Percentiles rank a stretch among this genome's conserved stretches.
phyloP scores from a whole-genome alignment of 1,140 invertebrate species.

The Araneus ventricosus region DNA sequence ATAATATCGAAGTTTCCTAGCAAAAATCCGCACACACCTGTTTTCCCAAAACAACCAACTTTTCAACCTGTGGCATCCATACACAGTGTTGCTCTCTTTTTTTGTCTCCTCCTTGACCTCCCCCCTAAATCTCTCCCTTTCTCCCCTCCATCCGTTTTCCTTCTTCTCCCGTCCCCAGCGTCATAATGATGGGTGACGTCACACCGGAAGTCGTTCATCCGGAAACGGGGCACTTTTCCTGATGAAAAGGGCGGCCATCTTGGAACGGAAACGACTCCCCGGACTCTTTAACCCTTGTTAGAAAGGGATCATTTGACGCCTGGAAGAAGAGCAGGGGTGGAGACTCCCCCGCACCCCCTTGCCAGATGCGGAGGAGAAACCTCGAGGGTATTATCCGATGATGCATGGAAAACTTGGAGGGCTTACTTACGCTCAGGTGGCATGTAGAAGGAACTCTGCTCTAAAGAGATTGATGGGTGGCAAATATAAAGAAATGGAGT shows the following conservation, averaged over 20 bases:
- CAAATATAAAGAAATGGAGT: neutral
- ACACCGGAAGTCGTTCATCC: conserved; percentile 71
- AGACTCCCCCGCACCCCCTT: neutral
- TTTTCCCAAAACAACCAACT: neutral
- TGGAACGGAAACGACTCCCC: conserved; percentile 35
- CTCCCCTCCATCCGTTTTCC: neutral
- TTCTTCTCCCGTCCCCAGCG: neutral
- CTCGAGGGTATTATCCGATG: conserved; percentile 31
- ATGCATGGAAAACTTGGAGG: conserved; percentile 9
- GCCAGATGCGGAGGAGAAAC: conserved; percentile 2
- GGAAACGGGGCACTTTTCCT: conserved; percentile 69
- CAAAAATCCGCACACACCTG: neutral
- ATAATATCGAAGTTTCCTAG: too few relatives aligned
- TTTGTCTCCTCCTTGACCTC: neutral
- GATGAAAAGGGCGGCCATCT: conserved; percentile 68
- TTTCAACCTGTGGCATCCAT: conserved; percentile 33
- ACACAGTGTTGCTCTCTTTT: neutral
- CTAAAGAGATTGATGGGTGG: neutral
- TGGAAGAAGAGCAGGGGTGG: neutral
- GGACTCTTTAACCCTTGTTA: conserved; percentile 63
- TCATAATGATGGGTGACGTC: conserved; percentile 55
- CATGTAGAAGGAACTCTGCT: neutral
- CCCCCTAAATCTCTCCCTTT: neutral
- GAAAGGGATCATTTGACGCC: conserved; percentile 60
- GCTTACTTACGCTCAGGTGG: neutral